Percentiles rank a stretch among this genome's conserved stretches.
These are phyloP conservation scores for Liparis tanakae DNA, from an alignment of 2,797 vertebrate genomes.

Conservation along the genomic window DNA sequence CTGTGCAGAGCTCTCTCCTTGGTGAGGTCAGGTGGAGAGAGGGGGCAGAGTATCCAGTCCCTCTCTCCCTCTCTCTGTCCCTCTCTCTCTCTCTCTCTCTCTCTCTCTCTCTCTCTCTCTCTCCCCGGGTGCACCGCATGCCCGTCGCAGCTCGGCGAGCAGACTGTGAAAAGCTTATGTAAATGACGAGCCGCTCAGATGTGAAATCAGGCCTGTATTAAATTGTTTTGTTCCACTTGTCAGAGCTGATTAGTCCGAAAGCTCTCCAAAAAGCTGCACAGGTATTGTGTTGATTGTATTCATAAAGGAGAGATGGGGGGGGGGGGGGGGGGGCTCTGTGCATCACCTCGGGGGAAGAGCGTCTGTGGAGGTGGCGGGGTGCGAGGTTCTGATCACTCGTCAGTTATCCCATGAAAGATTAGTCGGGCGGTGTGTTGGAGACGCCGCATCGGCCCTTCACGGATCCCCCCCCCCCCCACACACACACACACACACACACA, in stretches of 20 bases:
- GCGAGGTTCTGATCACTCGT: conserved; percentile 73
- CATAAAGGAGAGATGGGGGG: conserved; percentile 29
- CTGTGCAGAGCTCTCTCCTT: conserved; percentile 66
- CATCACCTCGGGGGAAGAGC: conserved; percentile 64
- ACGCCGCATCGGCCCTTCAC: conserved; percentile 65
- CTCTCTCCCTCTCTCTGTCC: conserved; percentile 61
- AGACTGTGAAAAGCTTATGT: conserved; percentile 83
- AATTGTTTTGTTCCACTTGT: conserved; percentile 85
- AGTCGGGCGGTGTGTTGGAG: conserved; percentile 60
- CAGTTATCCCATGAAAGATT: conserved; percentile 72
- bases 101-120: conserved; percentile 59
- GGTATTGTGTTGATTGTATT: conserved; percentile 81
- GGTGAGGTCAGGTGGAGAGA: conserved; percentile 75
- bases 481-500: too few relatives aligned
- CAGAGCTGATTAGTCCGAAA: conserved; percentile 82
- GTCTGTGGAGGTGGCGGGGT: conserved; percentile 73
- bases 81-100: conserved; percentile 61
- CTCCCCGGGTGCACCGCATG: conserved; percentile 76
- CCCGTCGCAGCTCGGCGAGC: conserved; percentile 81
- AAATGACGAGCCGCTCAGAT: conserved; percentile 81
- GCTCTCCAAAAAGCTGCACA: conserved; percentile 71
- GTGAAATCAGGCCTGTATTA: conserved; percentile 84
- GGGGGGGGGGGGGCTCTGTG: conserved; percentile 10
- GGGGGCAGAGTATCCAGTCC: conserved; percentile 72
- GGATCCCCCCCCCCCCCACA: conserved; percentile 57